Base-by-base conservation (phyloP, 2,888 invertebrate genomes). In the Listrodromus nycthemerus region DNA sequence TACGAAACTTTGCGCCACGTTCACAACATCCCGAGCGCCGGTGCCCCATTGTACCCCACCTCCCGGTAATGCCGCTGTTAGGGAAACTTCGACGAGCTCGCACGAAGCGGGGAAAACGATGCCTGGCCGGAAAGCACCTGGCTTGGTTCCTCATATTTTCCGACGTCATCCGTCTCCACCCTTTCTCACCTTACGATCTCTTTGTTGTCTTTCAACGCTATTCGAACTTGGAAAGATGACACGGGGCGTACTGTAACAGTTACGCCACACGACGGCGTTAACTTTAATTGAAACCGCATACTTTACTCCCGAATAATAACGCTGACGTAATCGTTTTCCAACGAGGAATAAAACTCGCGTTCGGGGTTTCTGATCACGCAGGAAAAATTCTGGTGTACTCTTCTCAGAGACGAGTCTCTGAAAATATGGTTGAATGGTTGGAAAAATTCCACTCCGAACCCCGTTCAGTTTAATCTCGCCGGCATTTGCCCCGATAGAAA, bases 1-100 rank as follows among this genome's bases (percentile, higher is more conserved):
- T 83, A 80, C 67, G 55, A 80, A 83, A 80, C 50, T 80, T 83
- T 80, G 61, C 33, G 27, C 21, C 76, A 66, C 75, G 67, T 65
- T 67, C 66, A 71, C 83, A 76, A 37, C 61, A 63, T 73, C 45
- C 63, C 55, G 13, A 24, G 24, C 55, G 13, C 33, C 41, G 37
- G 10, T 37, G 52, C 41, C 73, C 10, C 30, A 19, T 37, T 10
- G 8, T 37, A 10, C 8, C 65, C 52, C 69, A n/a, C 48, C 50
- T 76, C 71, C 71, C 27, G 55, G 75, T 80, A 83, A 83, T 76
- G 58, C 74, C 45, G 69, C 50, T 70, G 80, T 76, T 80, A 61
- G 52, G 66, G 52, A 77, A 77, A 77, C 69, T 80, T 69, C 77
- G 71, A 73, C 76, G 74, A n/a, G 61, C 21, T 27, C 27, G 27